Evolutionary conservation across 2,113 vertebrate genomes (phyloP), one percentile per base, ranked within the genome.

Genomic region (Chaenocephalus aceratus): DNA sequence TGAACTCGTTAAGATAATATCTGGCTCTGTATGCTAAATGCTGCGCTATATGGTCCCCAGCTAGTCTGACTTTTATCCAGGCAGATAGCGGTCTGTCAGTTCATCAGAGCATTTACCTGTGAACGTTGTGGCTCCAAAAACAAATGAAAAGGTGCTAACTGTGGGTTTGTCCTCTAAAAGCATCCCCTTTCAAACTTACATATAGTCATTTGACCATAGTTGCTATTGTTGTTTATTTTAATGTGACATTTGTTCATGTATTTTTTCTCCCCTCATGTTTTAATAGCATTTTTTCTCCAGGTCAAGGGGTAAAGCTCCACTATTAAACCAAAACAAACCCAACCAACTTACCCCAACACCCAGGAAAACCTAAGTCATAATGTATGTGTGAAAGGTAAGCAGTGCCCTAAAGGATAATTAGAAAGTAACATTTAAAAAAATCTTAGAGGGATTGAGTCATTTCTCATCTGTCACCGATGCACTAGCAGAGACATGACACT

Each of bases 401-500:
- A 49, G 49, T 61, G 52, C 26, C 21, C 9, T 30, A 45, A 53
- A 80, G 9, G 56, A 64, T 63, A 2, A 57, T 53, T 41, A 56
- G 4, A 11, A 61, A 83, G 23, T 60, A 54, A 68, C 13, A 51
- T 70, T 68, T 68, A 18, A 53, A 59, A 75, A 44, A 30, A 52
- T 67, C 18, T 15, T 6, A 2, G 16, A 6, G 72, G 26, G 26
- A 54, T 56, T 67, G 67, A 52, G 48, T 48, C 13, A 65, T 72
- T 58, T 66, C 10, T 66, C 54, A 23, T 75, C 73, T 45, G 36
- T 77, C 61, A 70, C 44, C 51, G 58, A 73, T 73, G 46, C 49
- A 77, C 44, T 30, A 12, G 54, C 34, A 36, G 51, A 68, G 52
- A 79, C 52, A 63, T 73, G 75, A 56, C 75, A 77, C 52, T 59